Evolutionary conservation across 2,113 vertebrate genomes (phyloP), one percentile per base, ranked within the genome.

Genomic region (Alectura lathami): DNA sequence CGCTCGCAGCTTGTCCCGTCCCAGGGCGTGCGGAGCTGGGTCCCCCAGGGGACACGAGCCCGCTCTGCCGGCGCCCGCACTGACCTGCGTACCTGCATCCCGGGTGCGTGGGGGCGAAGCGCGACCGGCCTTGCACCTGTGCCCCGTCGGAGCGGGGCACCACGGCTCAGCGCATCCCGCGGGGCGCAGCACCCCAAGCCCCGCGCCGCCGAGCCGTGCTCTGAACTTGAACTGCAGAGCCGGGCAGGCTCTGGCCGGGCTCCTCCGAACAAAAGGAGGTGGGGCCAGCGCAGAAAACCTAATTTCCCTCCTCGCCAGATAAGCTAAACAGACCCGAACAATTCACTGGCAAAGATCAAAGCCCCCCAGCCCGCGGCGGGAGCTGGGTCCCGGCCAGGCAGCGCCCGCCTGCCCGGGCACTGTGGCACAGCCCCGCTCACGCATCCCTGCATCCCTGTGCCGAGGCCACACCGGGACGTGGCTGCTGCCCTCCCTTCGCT

Each of bases 1-100:
- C 15, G 24, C 51, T 51, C 16, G 16, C 26, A 62, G 36, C 59
- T 10, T 16, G 17, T 29, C 26, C 60, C 17, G 17, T 63, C 8
- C 38, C 27, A 17, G 38, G 60, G 36, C 17, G 11, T 8, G 6
- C 26, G 16, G 60, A 40, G 38, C 36, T 27, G 38, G 38, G 60
- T 26, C 36, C 60, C 34, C 60, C 60, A 4, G 12, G 38, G 60
- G 60, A 29, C 60, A 63, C 17, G 17, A 40, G 60, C 60, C 27
- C 17, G 10, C 70, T 23, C 51, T 20, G 18, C 51, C 38, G 4
- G 38, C 70, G 74, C 94, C 96, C 53, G 0, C 95, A 96, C 95
- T 96, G 87, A 94, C 96, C 95, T 96, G 95, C 94, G 89, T 96
- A 96, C 95, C 96, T 95, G 87, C 93, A 85, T 96, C 95, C 93